These are phyloP conservation scores for Cygnus olor DNA, from an alignment of 2,797 vertebrate species.

Conservation along the genomic window DNA sequence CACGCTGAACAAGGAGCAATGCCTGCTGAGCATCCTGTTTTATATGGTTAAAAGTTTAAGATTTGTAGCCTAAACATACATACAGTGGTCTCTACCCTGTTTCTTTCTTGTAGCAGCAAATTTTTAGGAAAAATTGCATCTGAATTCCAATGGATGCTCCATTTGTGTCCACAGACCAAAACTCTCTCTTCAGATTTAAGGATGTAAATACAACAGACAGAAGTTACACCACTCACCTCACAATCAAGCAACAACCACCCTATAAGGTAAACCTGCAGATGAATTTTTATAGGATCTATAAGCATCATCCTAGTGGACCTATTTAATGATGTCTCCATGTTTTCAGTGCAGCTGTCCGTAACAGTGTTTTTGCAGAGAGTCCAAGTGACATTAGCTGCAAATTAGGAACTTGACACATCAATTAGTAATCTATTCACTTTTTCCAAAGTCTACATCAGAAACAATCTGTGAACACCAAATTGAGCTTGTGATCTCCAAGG, in stretches of 20 bases:
- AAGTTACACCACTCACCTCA: not conserved
- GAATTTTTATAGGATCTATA: not conserved
- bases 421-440: constrained; percentile 62
- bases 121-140: not conserved
- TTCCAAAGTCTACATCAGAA: constrained; percentile 64
- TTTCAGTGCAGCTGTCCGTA: constrained; percentile 41
- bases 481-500: constrained; percentile 33
- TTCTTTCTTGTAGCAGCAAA: not conserved
- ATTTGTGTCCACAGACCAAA: not conserved
- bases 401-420: constrained; percentile 58
- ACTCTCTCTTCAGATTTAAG: not conserved
- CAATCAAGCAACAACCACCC: not conserved
- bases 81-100: not conserved
- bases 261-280: not conserved
- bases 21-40: not conserved
- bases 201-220: not conserved
- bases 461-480: constrained; percentile 48
- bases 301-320: not conserved
- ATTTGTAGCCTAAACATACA: not conserved
- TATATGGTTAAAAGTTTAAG: not conserved
- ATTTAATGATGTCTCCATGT: constrained; percentile 27
- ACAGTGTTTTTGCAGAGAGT: constrained; percentile 29
- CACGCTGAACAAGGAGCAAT: not conserved
- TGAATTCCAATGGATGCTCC: not conserved
- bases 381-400: constrained; percentile 54